Conservation (phyloP, 2,113 vertebrate species). For the Pardalotus punctatus region DNA sequence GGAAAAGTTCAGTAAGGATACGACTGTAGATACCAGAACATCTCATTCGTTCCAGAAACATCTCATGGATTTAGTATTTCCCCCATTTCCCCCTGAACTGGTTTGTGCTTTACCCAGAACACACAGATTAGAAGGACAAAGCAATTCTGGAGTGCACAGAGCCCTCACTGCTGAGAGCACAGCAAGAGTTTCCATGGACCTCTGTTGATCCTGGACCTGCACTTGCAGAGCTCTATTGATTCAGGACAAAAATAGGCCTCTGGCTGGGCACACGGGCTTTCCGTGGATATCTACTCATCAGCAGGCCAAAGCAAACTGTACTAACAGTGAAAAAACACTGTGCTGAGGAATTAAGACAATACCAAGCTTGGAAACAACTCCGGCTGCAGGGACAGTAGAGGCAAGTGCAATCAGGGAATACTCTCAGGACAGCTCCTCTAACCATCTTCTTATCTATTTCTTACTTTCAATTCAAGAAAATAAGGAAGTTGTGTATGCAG, state of each 20-base stretch:
- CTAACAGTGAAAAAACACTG: slow-evolving; percentile 18
- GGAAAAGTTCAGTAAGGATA: slow-evolving; percentile 15
- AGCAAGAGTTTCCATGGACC: slow-evolving; percentile 72
- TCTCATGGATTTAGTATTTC: background rate
- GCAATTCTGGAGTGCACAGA: background rate
- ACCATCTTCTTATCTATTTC: background rate
- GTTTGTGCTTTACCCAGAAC: slow-evolving; percentile 9
- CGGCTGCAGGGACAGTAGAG: background rate
- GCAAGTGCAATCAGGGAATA: background rate
- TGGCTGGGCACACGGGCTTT: slow-evolving; percentile 65
- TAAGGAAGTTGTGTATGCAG: background rate
- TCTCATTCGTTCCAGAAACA: background rate
- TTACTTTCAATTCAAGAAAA: background rate
- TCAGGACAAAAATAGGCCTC: slow-evolving; percentile 72
- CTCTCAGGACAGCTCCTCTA: background rate
- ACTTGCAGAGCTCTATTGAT: slow-evolving; percentile 64
- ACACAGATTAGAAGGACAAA: slow-evolving; percentile 53
- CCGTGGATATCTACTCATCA: slow-evolving; percentile 61
- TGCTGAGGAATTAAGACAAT: slow-evolving; percentile 16
- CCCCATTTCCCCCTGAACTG: background rate
- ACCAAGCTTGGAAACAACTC: background rate
- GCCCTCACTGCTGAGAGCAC: slow-evolving; percentile 13
- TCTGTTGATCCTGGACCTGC: slow-evolving; percentile 77
- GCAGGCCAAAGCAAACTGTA: slow-evolving; percentile 72
- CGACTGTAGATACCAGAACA: background rate